phyloP scores from a whole-genome alignment of 2,888 invertebrate species.

The Drosophila koepferae region DNA sequence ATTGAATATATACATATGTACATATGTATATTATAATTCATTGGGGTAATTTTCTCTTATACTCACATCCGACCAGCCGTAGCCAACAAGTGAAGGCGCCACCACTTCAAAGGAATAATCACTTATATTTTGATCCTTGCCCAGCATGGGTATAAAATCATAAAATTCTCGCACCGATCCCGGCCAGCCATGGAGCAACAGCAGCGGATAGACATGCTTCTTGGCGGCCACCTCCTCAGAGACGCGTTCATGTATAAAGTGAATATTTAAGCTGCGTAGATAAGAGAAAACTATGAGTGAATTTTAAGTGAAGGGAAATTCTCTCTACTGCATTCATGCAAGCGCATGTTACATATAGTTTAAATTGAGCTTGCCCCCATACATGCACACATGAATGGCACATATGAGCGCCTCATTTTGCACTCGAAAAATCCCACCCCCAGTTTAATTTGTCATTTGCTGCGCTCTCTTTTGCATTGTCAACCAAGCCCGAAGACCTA shows the following conservation, averaged over 20 bases:
- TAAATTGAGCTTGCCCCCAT: background rate
- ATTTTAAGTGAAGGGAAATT: background rate
- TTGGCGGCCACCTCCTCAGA: constrained; percentile 85
- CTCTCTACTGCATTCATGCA: background rate
- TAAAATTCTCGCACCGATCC: constrained; percentile 93
- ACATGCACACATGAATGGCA: background rate
- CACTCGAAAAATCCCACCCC: background rate
- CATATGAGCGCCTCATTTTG: background rate
- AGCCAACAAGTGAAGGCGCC: constrained; percentile 89
- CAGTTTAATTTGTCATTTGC: background rate
- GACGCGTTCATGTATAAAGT: constrained; percentile 88
- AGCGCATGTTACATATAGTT: background rate
- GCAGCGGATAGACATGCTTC: constrained; percentile 87
- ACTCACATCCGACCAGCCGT: constrained; percentile 88
- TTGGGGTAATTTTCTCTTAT: background rate
- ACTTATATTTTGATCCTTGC: constrained; percentile 85
- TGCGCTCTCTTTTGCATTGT: background rate
- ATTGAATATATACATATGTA: background rate
- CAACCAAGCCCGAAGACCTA: background rate
- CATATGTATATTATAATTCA: too few species aligned
- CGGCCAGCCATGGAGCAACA: constrained; percentile 95
- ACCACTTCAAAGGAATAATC: constrained; percentile 89
- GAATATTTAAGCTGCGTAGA: constrained; percentile 86
- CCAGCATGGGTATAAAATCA: constrained; percentile 89
- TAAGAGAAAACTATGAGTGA: background rate